Evolutionary conservation across 2,113 vertebrate species (phyloP).

Genomic region (Hippocampus comes): DNA sequence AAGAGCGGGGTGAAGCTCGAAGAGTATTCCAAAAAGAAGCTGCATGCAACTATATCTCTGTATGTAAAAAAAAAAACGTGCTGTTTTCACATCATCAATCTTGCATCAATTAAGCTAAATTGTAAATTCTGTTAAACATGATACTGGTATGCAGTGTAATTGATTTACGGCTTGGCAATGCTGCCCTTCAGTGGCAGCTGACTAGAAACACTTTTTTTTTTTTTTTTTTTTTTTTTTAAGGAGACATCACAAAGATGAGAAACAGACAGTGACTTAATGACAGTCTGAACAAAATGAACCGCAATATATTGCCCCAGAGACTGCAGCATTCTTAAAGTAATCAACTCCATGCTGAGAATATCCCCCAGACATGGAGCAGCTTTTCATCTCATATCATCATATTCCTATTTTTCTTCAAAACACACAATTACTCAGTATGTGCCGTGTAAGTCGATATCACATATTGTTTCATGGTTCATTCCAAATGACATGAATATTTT

Average conservation of each 20-base stretch:
- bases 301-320: slow-evolving; percentile 16
- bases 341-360: slow-evolving; percentile 25
- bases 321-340: slow-evolving; percentile 13
- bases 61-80: slow-evolving; percentile 20
- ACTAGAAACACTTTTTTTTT: slow-evolving; percentile 55
- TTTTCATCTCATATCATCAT: slow-evolving; percentile 29
- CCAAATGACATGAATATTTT: slow-evolving; percentile 51
- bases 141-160: slow-evolving; percentile 34
- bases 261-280: slow-evolving; percentile 11
- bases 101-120: background rate
- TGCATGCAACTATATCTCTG: slow-evolving; percentile 11
- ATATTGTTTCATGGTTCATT: slow-evolving; percentile 48
- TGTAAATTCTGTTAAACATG: slow-evolving; percentile 35
- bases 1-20: slow-evolving; percentile 7
- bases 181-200: slow-evolving; percentile 71
- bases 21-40: slow-evolving; percentile 21
- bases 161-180: slow-evolving; percentile 71
- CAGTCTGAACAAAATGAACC: slow-evolving; percentile 12
- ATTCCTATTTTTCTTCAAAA: slow-evolving; percentile 34
- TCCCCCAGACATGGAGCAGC: slow-evolving; percentile 32
- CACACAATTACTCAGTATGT: slow-evolving; percentile 39
- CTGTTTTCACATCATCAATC: slow-evolving; percentile 17
- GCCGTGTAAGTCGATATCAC: slow-evolving; percentile 29
- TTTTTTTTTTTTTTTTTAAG: slow-evolving; percentile 23
- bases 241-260: slow-evolving; percentile 16